A percentile compares a stretch with the other conserved stretches of the same genome.
These are phyloP conservation scores for Bombylius major DNA, from an alignment of 2,888 invertebrate species.

Conservation along the genomic window DNA sequence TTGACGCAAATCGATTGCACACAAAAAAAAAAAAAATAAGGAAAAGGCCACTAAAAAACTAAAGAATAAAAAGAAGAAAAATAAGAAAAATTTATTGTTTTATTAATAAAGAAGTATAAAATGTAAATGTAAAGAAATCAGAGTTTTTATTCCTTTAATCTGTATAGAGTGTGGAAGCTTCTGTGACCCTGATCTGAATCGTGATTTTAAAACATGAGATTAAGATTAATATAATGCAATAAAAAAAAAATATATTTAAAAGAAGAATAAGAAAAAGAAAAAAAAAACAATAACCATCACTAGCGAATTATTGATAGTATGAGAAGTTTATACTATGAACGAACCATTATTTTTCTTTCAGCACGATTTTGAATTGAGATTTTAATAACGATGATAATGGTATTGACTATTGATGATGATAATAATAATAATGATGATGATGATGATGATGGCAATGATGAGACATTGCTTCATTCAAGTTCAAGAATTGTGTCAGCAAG, in stretches of 20 bases:
- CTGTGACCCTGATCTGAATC: slow-evolving; percentile 15
- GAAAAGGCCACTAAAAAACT: background rate
- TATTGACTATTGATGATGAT: background rate
- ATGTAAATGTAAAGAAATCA: slow-evolving; percentile 1
- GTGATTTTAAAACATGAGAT: slow-evolving; percentile 14
- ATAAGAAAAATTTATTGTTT: background rate
- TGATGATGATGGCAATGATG: slow-evolving; percentile 5
- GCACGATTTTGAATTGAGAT: slow-evolving; percentile 7
- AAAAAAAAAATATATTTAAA: background rate
- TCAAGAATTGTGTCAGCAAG: slow-evolving; percentile 9
- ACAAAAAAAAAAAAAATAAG: background rate
- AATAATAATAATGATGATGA: slow-evolving; percentile 1
- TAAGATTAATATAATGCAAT: slow-evolving; percentile 4
- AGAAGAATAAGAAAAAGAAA: background rate
- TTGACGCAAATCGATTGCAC: background rate
- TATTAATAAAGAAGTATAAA: background rate
- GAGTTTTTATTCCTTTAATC: slow-evolving; percentile 5
- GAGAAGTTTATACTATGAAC: background rate
- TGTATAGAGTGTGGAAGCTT: background rate
- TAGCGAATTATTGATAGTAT: background rate
- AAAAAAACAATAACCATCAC: background rate
- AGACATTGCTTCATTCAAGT: slow-evolving; percentile 12
- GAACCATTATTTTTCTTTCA: slow-evolving; percentile 3
- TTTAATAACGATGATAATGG: background rate
- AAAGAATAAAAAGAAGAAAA: background rate